These are phyloP conservation scores for Adoxophyes honmai DNA, from an alignment of 1,140 invertebrate genomes.

Conservation along the genomic window DNA sequence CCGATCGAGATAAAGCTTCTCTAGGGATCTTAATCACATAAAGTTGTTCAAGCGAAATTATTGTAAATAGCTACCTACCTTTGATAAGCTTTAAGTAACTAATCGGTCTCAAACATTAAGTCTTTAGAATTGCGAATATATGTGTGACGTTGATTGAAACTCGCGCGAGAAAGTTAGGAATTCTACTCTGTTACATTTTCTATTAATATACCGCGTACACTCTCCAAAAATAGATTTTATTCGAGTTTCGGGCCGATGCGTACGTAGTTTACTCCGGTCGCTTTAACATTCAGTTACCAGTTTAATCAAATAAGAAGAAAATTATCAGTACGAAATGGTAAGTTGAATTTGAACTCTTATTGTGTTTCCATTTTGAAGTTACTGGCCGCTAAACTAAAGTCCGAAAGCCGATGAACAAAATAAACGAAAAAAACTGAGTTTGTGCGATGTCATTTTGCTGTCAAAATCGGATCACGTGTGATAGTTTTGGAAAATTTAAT, in stretches of 20 bases:
- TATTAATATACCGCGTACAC: slow-evolving; percentile 57
- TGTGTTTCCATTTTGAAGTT: not conserved
- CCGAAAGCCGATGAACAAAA: not conserved
- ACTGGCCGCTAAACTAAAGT: not conserved
- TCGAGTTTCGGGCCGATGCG: slow-evolving; percentile 13
- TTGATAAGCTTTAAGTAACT: too few relatives aligned
- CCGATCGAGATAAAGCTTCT: too few relatives aligned
- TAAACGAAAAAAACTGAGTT: not conserved
- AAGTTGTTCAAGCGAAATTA: too few relatives aligned
- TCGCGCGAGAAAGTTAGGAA: slow-evolving; percentile 42
- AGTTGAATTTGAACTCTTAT: not conserved
- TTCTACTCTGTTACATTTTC: slow-evolving; percentile 36
- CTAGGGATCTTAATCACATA: too few relatives aligned
- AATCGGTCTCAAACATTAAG: too few relatives aligned
- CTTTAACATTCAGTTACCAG: not conserved
- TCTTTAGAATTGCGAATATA: too few relatives aligned
- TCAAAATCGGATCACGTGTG: not conserved
- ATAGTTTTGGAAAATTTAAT: not conserved
- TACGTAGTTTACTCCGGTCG: slow-evolving; percentile 3
- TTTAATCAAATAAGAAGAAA: not conserved
- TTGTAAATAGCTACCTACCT: too few relatives aligned
- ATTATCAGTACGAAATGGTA: slow-evolving; percentile 2
- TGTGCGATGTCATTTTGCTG: slow-evolving; percentile 3
- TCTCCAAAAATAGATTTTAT: slow-evolving; percentile 56
- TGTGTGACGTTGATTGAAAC: slow-evolving; percentile 22